These are phyloP conservation scores for Chorisops tibialis DNA, from an alignment of 2,888 invertebrate species.

Conservation along the genomic window DNA sequence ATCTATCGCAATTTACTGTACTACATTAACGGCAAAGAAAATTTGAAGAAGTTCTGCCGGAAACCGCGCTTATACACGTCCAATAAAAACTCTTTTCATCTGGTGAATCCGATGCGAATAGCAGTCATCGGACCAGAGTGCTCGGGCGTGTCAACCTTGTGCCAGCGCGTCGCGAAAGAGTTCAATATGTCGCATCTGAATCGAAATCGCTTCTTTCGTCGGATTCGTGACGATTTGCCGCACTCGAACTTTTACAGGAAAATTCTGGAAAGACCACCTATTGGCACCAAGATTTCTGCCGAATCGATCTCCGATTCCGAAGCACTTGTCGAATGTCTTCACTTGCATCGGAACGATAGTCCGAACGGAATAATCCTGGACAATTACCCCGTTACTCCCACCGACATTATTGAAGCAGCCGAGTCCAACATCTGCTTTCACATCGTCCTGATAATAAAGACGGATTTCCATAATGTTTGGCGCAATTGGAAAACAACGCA, in stretches of 20 bases:
- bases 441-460: conserved; percentile 39
- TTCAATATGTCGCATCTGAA: conserved; percentile 50
- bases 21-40: conserved; percentile 56
- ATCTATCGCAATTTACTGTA: conserved; percentile 61
- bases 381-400: conserved; percentile 58
- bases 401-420: conserved; percentile 55
- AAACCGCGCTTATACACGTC: conserved; percentile 59
- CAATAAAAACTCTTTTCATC: conserved; percentile 51
- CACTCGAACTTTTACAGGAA: background rate
- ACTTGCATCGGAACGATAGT: conserved; percentile 54
- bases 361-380: conserved; percentile 63
- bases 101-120: conserved; percentile 56
- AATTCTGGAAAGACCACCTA: too few relatives aligned
- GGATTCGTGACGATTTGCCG: conserved; percentile 51
- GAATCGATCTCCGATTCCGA: conserved; percentile 42
- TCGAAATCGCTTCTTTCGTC: conserved; percentile 56
- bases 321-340: conserved; percentile 55
- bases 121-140: conserved; percentile 62
- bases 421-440: conserved; percentile 58
- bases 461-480: background rate
- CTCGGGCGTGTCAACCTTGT: conserved; percentile 60
- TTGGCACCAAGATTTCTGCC: too few relatives aligned
- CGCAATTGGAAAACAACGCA: background rate
- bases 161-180: conserved; percentile 55
- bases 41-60: conserved; percentile 54